phyloP scores from a whole-genome alignment of 2,888 invertebrate species.

The Stegophylla sp. region DNA sequence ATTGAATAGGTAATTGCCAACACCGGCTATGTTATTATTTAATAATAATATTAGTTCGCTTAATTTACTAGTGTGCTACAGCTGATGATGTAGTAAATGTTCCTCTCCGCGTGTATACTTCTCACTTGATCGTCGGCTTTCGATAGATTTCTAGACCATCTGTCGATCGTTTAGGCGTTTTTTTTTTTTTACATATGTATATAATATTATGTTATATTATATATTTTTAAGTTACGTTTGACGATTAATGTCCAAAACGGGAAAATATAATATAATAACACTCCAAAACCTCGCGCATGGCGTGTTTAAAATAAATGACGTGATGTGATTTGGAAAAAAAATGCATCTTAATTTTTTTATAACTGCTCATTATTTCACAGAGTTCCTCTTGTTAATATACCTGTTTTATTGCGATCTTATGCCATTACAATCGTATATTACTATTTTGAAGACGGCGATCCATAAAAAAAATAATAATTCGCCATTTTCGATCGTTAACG shows the following conservation, averaged over 20 bases:
- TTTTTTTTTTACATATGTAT: background rate
- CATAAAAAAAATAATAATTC: background rate
- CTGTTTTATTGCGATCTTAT: background rate
- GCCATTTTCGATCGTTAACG: background rate
- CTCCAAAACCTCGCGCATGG: background rate
- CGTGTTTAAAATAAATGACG: too few relatives aligned
- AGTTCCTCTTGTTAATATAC: background rate
- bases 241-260: background rate
- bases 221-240: background rate
- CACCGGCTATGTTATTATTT: background rate
- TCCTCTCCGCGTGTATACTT: background rate
- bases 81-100: background rate
- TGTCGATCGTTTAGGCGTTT: background rate
- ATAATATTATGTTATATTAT: too few relatives aligned
- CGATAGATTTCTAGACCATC: too few relatives aligned
- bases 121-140: background rate
- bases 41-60: background rate
- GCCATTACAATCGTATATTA: background rate
- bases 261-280: background rate
- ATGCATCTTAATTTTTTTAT: too few relatives aligned
- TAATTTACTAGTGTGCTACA: background rate
- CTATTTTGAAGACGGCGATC: background rate
- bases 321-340: too few relatives aligned
- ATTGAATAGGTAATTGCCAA: background rate
- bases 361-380: background rate